Evolutionary conservation across 1,140 invertebrate genomes (phyloP), one percentile per base, ranked within the genome.

Genomic region (Polypedilum vanderplanki): DNA sequence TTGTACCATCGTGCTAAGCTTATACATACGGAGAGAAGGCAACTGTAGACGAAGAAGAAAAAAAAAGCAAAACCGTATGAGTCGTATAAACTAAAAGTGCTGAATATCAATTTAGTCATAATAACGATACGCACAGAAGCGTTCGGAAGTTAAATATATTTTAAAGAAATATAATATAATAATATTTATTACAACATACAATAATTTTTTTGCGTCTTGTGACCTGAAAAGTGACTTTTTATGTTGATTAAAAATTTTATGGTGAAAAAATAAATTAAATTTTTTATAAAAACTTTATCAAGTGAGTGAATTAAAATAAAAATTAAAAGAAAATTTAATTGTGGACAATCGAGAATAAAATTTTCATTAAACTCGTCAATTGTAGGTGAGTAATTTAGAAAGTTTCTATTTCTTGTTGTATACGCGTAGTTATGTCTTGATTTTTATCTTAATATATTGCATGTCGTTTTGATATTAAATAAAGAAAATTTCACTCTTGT

Each of bases 31-130:
- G 65, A 70, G 65, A 70, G 65, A 70, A 70, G 65, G 65, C 65
- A 70, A 70, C 65, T 12, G 65, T 18, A 70, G 65, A 70, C 20
- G 17, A 22, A 70, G 65, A 20, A 70, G 65, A 20, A 70, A 70
- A 67, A 20, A 67, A 18, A 70, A 70, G 20, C 65, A n/a, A 22
- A 57, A 22, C 65, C 17, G 65, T 20, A 22, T 70, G 65, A 70
- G 65, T 70, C 65, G 65, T 70, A 70, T 70, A 70, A 70, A 70
- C 65, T 18, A 70, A 70, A 70, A 70, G 65, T 70, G 65, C 65
- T n/a, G 65, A 70, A 70, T 70, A 70, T 70, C 65, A 70, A 70
- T 70, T 70, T 70, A 70, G 65, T 70, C 65, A 70, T 70, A 70
- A 70, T 70, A 70, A 70, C 65, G 65, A 70, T 70, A 70, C 65